These are phyloP conservation scores for Macrotrachela quadricornifera DNA, from an alignment of 1,140 invertebrate species.

Conservation along the genomic window DNA sequence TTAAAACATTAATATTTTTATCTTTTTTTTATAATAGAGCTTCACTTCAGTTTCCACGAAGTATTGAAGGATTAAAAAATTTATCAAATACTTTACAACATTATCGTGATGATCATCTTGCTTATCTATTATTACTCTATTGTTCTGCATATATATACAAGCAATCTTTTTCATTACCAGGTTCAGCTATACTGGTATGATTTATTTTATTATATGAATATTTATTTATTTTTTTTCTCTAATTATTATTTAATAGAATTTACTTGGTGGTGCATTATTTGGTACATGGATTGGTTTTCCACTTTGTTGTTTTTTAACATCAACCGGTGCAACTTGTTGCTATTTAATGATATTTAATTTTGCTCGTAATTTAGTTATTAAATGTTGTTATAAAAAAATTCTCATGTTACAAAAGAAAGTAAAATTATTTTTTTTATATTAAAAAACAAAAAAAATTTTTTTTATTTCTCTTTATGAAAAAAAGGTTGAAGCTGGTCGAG, in stretches of 20 bases:
- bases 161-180: conserved; percentile 44
- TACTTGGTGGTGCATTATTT: conserved; percentile 41
- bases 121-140: conserved; percentile 38
- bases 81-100: conserved; percentile 21
- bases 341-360: conserved; percentile 37
- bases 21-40: conserved; percentile 10
- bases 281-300: conserved; percentile 35
- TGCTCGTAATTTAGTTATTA: conserved; percentile 31
- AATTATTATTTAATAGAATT: conserved; percentile 33
- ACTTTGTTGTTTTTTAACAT: conserved; percentile 36
- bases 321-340: conserved; percentile 38
- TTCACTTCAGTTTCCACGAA: conserved; percentile 28
- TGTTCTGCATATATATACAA: conserved; percentile 41
- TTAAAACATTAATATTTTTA: too few relatives aligned
- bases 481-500: conserved; percentile 36
- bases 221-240: too few relatives aligned
- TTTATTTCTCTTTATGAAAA: too few relatives aligned
- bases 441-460: too few relatives aligned
- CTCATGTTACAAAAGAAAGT: conserved; percentile 33
- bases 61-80: conserved; percentile 28
- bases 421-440: background rate
- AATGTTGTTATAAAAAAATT: conserved; percentile 32
- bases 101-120: conserved; percentile 33
- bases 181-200: conserved; percentile 41
- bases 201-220: background rate